A percentile compares a stretch with the other conserved stretches of the same genome.
Evolutionary conservation across 2,113 vertebrate species (phyloP).

Genomic region (Opisthocomus hoazin): DNA sequence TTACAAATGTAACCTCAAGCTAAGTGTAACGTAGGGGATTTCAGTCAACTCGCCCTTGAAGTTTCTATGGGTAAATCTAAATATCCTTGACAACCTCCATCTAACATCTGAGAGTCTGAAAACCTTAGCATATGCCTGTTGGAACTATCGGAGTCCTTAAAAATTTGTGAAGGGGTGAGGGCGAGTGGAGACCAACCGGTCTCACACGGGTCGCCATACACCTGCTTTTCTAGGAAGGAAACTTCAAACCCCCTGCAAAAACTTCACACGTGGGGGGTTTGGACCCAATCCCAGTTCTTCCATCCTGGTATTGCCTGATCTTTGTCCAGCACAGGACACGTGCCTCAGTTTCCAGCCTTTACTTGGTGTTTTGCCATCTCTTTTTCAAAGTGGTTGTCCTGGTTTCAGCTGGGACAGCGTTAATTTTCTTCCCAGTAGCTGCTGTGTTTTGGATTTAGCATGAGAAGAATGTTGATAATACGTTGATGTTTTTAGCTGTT

Average conservation of each 20-base stretch:
- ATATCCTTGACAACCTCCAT: not conserved
- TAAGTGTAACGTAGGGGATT: not conserved
- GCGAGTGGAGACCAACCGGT: not conserved
- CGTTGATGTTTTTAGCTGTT: too few species aligned
- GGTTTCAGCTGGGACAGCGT: too few species aligned
- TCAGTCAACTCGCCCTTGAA: not conserved
- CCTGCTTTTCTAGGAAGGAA: not conserved
- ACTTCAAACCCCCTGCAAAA: not conserved
- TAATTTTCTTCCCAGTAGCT: too few species aligned
- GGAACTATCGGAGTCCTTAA: not conserved
- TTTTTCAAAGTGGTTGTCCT: not conserved
- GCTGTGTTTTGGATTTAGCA: too few species aligned
- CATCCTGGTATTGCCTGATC: not conserved
- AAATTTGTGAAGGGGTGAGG: not conserved
- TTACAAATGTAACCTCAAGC: not conserved
- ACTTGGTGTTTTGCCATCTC: not conserved
- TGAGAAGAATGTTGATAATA: too few species aligned
- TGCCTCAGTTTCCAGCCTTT: not conserved
- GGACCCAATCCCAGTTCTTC: not conserved
- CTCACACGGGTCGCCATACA: not conserved
- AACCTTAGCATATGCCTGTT: rapidly evolving
- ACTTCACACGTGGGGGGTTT: rapidly evolving
- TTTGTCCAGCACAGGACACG: not conserved
- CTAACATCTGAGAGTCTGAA: not conserved
- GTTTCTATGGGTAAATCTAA: not conserved